Base-by-base conservation (phyloP, 2,888 invertebrate genomes). In the Dolichomitus sp. region DNA sequence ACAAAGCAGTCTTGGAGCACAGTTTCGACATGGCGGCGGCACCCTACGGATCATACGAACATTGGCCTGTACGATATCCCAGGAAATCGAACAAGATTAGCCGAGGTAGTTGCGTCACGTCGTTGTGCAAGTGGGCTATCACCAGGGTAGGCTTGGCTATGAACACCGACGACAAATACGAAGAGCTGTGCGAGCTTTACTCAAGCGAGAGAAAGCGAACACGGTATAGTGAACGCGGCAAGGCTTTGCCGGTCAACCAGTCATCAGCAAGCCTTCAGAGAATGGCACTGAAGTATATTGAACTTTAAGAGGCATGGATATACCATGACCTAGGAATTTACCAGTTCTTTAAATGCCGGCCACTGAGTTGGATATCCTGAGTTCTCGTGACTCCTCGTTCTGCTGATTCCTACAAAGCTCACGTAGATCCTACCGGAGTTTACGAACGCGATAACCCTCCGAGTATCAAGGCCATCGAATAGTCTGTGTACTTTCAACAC, bases 31-130 rank as follows among this genome's bases (percentile, higher is more conserved):
- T 23, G 33, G 50, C 50, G 17, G 57, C 17, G 9, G 9, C 30
- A 27, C 42, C 40, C 48, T 27, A 12, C 42, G 17, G 27, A n/a
- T 54, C 40, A 1, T 40, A 7, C 6, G 66, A 42, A 73, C 59
- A 45, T 63, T 52, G 59, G 59, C 72, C 9, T 65, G 54, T 45
- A 68, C 17, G 42, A 72, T 80, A 77, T 37, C 1, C 19, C 48
- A 17, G 59, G 48, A 69, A 79, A 79, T 75, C 79, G 69, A 82
- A 82, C 65, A 37, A 66, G 74, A 82, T 82, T 79, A 75, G 61
- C 52, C 27, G 59, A 68, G 76, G 23, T 33, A 61, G 19, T 27
- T 40, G 59, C 33, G n/a, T 9, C 42, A 11, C 30, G 12, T 69
- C 48, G 27, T 19, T 33, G 61, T 48, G 50, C 45, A 40, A 54